These are phyloP conservation scores for Podarcis lilfordi DNA, from an alignment of 2,797 vertebrate genomes.

Conservation along the genomic window DNA sequence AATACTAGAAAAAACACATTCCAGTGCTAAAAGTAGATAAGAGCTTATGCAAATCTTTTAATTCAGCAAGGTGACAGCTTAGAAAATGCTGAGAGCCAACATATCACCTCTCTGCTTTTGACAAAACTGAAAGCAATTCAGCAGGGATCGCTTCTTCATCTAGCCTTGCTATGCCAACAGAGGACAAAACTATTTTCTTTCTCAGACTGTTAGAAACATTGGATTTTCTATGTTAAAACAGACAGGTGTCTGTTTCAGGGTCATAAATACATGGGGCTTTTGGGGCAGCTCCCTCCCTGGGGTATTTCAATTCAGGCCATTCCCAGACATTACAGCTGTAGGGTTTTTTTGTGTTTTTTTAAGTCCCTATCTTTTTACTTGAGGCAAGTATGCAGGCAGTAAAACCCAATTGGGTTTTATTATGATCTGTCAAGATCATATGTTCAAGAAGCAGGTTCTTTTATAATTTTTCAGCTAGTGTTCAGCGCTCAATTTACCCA, in stretches of 20 bases:
- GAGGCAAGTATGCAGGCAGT: too few species aligned
- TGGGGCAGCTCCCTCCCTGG: not conserved
- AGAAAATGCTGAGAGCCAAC: constrained; percentile 10
- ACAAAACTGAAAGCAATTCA: constrained; percentile 29
- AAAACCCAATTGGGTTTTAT: too few species aligned
- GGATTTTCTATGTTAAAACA: not conserved
- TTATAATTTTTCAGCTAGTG: too few species aligned
- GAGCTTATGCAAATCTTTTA: constrained; percentile 49
- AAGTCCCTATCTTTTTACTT: too few species aligned
- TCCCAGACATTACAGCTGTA: not conserved
- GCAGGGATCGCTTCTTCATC: constrained; percentile 2
- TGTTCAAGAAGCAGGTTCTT: too few species aligned
- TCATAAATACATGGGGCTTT: not conserved
- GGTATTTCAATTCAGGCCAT: not conserved
- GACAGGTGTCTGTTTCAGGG: fast-evolving
- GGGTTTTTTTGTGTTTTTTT: too few species aligned
- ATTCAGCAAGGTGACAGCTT: constrained; percentile 43
- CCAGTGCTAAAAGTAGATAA: constrained; percentile 41
- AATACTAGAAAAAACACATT: constrained; percentile 43
- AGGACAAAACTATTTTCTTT: constrained; percentile 3
- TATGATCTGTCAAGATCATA: too few species aligned
- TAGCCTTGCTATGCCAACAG: constrained; percentile 4
- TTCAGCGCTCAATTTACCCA: too few species aligned
- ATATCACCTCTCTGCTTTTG: constrained; percentile 3
- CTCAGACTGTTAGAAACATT: not conserved